Evolutionary conservation across 2,797 vertebrate species (phyloP).

Genomic region (Ctenochaetus hawaiiensis): DNA sequence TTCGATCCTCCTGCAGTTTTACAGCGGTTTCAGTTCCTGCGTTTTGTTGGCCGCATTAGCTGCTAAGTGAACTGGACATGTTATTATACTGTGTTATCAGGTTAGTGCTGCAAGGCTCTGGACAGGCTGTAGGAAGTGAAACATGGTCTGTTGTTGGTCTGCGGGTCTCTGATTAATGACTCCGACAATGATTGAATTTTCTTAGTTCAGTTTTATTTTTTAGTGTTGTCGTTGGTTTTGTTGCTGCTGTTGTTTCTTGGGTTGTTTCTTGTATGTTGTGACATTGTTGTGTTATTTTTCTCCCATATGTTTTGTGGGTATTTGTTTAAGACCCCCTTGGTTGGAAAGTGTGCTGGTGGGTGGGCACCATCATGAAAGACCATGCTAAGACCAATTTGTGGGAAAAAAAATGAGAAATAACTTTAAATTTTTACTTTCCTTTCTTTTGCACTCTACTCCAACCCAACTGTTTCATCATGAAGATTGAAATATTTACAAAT

Average conservation of each 20-base stretch:
- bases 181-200: conserved; percentile 67
- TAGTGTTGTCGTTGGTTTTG: too few species aligned
- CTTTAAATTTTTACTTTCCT: background rate
- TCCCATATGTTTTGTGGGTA: too few species aligned
- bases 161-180: conserved; percentile 62
- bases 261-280: too few species aligned
- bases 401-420: conserved; percentile 5
- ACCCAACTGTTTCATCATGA: conserved; percentile 2
- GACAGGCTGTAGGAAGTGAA: conserved; percentile 46
- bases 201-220: conserved; percentile 17
- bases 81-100: conserved; percentile 61
- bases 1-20: conserved; percentile 4
- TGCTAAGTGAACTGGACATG: conserved; percentile 63
- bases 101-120: conserved; percentile 61
- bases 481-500: conserved; percentile 21
- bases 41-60: conserved; percentile 33
- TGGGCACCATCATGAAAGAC: background rate
- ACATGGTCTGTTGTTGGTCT: conserved; percentile 48
- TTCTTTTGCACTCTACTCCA: background rate
- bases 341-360: conserved; percentile 21
- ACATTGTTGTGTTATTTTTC: too few species aligned
- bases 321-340: background rate
- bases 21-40: conserved; percentile 23
- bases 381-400: conserved; percentile 2
- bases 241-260: too few species aligned